These are phyloP conservation scores for Xestobium rufovillosum DNA, from an alignment of 2,888 invertebrate genomes.

Conservation along the genomic window DNA sequence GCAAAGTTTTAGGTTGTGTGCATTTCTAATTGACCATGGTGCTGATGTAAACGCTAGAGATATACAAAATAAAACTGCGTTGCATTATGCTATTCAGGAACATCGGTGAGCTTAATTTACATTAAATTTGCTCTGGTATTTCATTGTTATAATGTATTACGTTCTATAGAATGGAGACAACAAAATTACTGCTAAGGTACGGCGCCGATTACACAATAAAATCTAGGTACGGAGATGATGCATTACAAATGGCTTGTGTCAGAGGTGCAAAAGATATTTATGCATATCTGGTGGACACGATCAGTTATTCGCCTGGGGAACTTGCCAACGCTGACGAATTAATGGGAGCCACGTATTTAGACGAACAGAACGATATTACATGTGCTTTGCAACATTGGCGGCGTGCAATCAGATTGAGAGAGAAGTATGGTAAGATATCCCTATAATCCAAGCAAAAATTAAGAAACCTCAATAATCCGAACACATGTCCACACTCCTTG, in stretches of 20 bases:
- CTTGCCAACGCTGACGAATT: constrained; percentile 82
- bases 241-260: constrained; percentile 77
- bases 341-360: constrained; percentile 80
- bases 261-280: constrained; percentile 69
- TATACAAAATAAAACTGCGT: constrained; percentile 82
- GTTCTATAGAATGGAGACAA: constrained; percentile 62
- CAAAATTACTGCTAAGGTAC: constrained; percentile 67
- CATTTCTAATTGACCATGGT: constrained; percentile 69
- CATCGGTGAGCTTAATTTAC: constrained; percentile 52
- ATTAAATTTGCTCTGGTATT: too few species aligned
- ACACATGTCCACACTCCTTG: too few species aligned
- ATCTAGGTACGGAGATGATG: constrained; percentile 81
- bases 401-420: constrained; percentile 62
- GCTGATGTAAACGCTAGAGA: constrained; percentile 81
- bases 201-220: constrained; percentile 71
- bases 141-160: too few species aligned
- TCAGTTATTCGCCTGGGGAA: constrained; percentile 57
- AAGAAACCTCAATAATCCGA: too few species aligned
- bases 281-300: constrained; percentile 57
- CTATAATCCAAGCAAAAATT: constrained; percentile 6
- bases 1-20: constrained; percentile 75
- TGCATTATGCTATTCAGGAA: constrained; percentile 89
- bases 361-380: constrained; percentile 73
- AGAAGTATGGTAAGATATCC: constrained; percentile 30
- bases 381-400: constrained; percentile 72